Evolutionary conservation across 2,113 vertebrate species (phyloP), one percentile per base, ranked within the genome.

Genomic region (Corythaixoides concolor): DNA sequence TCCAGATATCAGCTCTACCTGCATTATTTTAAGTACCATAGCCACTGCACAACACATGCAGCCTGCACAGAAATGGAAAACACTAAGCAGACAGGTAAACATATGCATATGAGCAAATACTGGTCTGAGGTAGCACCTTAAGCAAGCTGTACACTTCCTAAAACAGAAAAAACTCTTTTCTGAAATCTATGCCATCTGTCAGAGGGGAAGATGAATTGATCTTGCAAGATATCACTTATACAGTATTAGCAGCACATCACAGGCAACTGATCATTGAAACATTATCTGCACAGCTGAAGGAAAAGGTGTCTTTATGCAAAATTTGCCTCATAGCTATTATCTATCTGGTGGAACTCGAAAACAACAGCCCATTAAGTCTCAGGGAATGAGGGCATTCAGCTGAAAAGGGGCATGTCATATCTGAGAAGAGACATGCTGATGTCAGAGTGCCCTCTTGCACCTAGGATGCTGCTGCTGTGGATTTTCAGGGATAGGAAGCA

Each of bases 1-100:
- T 55, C 86, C 41, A 88, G 85, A 90, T 64, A 77, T 83, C 83
- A 95, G 89, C 56, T 78, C 92, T 74, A 81, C 75, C 41, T 80
- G 63, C 59, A 37, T 92, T 90, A 91, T 89, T 94, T 91, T 85
- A 89, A 77, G 76, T 47, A 56, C 47, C 2, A 7, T 17, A 93
- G 41, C 37, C 70, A 63, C 37, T 55, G 73, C 79, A 74, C 43
- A 90, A 35, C 59, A 63, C 10, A 37, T 26, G 45, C 22, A 89
- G 53, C 58, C 70, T 90, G 30, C 27, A 52, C 0, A 73, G 83
- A 69, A 39, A 69, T 27, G 28, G 88, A 78, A 90, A 93, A 59
- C 55, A 45, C 41, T 11, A 62, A 18, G 41, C 79, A 95, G 63
- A 20, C 32, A 88, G 89, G 68, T 95, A 93, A 95, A 93, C 62